A percentile compares a stretch with the other conserved stretches of the same genome.
phyloP scores from a whole-genome alignment of 2,888 invertebrate genomes.

The Athrips mouffetella region DNA sequence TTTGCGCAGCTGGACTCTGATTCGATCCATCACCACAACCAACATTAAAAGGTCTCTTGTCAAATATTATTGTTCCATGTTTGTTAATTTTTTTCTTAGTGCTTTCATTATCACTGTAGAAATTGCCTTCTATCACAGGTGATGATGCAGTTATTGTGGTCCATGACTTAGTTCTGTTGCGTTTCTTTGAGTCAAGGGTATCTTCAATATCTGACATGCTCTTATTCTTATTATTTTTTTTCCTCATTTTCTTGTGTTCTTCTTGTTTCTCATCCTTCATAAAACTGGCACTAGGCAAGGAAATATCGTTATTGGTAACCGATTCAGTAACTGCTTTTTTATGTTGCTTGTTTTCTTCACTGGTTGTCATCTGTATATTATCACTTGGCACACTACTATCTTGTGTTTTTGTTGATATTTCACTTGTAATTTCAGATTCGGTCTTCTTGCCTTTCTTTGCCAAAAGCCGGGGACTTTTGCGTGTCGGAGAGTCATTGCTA shows the following conservation, averaged over 20 bases:
- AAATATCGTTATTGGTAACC: constrained; percentile 22
- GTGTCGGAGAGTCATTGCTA: constrained; percentile 21
- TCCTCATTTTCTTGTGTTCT: constrained; percentile 25
- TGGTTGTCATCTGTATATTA: not conserved
- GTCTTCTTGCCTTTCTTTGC: constrained; percentile 27
- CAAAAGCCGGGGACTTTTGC: constrained; percentile 33
- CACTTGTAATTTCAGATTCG: constrained; percentile 21
- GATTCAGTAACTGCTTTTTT: not conserved
- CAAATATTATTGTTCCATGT: constrained; percentile 13
- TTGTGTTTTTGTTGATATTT: constrained; percentile 2
- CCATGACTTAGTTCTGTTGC: constrained; percentile 58
- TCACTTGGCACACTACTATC: not conserved
- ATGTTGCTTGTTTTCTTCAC: not conserved
- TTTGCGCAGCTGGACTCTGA: constrained; percentile 9
- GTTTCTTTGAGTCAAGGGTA: constrained; percentile 35
- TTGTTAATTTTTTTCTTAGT: constrained; percentile 35
- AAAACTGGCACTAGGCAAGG: constrained; percentile 38
- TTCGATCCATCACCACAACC: constrained; percentile 22
- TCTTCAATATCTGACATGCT: constrained; percentile 41
- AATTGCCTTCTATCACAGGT: constrained; percentile 31
- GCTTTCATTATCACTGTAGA: constrained; percentile 50
- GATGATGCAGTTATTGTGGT: constrained; percentile 33
- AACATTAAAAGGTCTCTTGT: constrained; percentile 12
- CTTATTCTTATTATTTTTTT: constrained; percentile 40
- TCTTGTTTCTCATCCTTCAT: constrained; percentile 36